Base-by-base conservation (phyloP, 2,113 vertebrate species). In the Psilopsiagon aymara region DNA sequence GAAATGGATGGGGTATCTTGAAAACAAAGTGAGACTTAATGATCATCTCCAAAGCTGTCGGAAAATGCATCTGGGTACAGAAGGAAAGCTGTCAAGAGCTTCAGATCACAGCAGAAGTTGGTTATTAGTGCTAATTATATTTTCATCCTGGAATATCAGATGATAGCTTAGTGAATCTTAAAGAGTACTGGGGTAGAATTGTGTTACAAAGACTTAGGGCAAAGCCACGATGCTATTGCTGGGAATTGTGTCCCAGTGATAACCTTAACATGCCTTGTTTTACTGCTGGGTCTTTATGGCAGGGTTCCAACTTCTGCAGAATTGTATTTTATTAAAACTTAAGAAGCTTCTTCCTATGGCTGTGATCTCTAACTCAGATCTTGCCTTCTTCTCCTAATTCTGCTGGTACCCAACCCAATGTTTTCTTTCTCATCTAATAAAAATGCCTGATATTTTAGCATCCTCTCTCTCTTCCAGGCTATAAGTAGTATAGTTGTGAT, bases 361-460 rank as follows among this genome's bases (percentile, higher is more conserved):
- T 47, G 62, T 44, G 49, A 39, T 78, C 63, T 83, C 17, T 57
- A 81, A 52, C n/a, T 77, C 35, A 64, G 35, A 67, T 75, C 63
- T 73, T 89, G 14, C 73, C 41, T 82, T 90, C 78, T 37, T 37
- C 35, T 25, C 62, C 57, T 73, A 52, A 82, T 80, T 35, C 44
- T 80, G 39, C 75, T 82, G 37, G 13, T 82, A 76, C 63, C 63
- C 20, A 91, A 95, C 84, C 66, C 62, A 88, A 29, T 91, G 63
- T 96, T 92, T 94, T 94, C 67, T 39, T 79, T 90, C 81, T 95
- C 76, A 79, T 86, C 69, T 87, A 87, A 95, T 95, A 95, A 91
- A 92, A 96, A 83, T 73, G 70, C n/a, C 90, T 89, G 94, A 62
- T 96, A 73, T 94, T 97, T 96, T 96, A 39, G 87, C 93, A 95